Evolutionary conservation across 1,140 invertebrate species (phyloP), one percentile per base, ranked within the genome.

Genomic region (Eumeta japonica): DNA sequence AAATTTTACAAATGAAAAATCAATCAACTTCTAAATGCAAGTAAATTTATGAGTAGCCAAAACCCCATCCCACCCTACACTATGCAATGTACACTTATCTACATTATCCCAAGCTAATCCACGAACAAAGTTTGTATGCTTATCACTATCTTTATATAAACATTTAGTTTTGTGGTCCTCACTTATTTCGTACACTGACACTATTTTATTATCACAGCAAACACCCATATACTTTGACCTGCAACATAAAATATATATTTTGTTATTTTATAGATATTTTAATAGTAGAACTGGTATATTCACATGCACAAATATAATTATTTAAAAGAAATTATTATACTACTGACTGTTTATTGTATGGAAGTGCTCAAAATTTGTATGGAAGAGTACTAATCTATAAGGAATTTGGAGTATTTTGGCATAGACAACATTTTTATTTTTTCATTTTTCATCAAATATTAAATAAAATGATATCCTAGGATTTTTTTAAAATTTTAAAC

Each of bases 1-100:
- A 85, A 94, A 14, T 75, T 70, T 78, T 55, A 63, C 51, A 37
- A 4, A 12, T 32, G 11, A 10, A 4, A 38, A 15, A 27, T 39
- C 10, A 33, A 46, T 27, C 2, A 28, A 27, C 17, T 44, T 39
- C 39, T 35, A 44, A 27, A 39, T 10, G 16, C 11, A 14, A n/a
- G 11, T 7, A 34, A 34, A 34, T 16, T 35, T 40, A 42, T 72
- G 66, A 11, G 52, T 54, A 27, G 52, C 55, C 13, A 75, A 36
- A 39, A 59, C 55, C 16, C 63, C 61, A 37, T 74, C 68, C 70
- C 71, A 76, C 4, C 63, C 68, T 2, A 65, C 57, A 5, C 67
- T 59, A 34, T 74, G 58, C 13, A 76, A 48, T 16, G 52, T 18
- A 35, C 58, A 50, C 28, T 35, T 41, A 9, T 65, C 54, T 0